Evolutionary conservation across 2,797 vertebrate species (phyloP).

Genomic region (Anisognathus igniventris): DNA sequence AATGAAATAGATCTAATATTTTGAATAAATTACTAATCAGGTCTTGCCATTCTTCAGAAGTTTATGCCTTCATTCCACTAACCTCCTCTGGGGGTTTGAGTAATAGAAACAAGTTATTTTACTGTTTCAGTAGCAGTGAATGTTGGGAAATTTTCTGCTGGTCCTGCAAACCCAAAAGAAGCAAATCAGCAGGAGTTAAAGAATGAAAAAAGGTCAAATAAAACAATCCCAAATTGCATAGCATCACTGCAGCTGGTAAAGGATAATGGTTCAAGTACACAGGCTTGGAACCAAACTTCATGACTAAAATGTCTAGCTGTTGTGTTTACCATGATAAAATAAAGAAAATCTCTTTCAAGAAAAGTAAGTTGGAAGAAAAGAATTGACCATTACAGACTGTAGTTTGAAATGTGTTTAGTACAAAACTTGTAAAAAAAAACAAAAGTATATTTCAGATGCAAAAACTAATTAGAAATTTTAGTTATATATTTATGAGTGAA

Average conservation of each 20-base stretch:
- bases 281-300: accelerated
- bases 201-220: background rate
- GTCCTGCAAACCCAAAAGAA: background rate
- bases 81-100: background rate
- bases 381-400: background rate
- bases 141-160: background rate
- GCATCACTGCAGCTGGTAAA: background rate
- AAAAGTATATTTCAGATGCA: background rate
- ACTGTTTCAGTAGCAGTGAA: background rate
- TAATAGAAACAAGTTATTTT: background rate
- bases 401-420: background rate
- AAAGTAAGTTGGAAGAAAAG: background rate
- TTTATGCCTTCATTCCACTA: background rate
- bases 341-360: background rate
- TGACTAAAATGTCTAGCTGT: background rate
- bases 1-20: background rate
- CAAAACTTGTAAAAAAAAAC: background rate
- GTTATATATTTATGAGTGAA: background rate
- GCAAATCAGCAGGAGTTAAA: background rate
- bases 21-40: background rate
- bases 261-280: background rate
- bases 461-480: background rate
- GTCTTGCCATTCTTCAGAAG: background rate
- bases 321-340: background rate
- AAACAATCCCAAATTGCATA: background rate